Base-by-base conservation (phyloP, 2,797 vertebrate species). In the Diglossa cyanea region DNA sequence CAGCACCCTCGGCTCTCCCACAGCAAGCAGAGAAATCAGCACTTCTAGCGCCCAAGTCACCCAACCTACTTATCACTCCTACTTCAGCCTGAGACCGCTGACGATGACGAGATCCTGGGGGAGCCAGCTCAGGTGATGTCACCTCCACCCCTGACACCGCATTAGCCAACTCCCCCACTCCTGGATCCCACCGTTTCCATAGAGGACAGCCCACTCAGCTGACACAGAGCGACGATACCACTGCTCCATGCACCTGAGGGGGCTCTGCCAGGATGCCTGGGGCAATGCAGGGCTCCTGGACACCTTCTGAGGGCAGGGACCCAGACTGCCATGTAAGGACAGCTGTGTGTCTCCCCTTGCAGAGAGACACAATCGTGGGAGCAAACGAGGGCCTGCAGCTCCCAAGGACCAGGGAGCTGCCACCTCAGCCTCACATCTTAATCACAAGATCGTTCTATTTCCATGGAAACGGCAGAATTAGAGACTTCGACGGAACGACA, bases 401-500 rank as follows among this genome's bases (percentile, higher is more conserved):
- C 74, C 3, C 0, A 61, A 50, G 67, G 42, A 91, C 57, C 9
- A 11, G 37, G 70, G 88, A 4, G 25, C 82, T 88, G 7, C 85
- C 72, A 72, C 63, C 85, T 83, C 92, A 93, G 93, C 75, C 57
- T 89, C 42, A 50, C 21, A 3, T 79, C 87, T 82, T 76, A 48
- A 94, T 95, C 94, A 94, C 72, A 70, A 89, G 85, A 95, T 95
- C 16, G 18, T 31, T 93, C 91, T n/a, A 94, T 96, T 92, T 88
- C 96, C 94, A 96, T 96, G 94, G 95, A 86, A 96, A 96, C 95
- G 3, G 87, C 87, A 89, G 78, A 95, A 96, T 96, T 95, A 89
- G 87, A 95, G 94, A 65, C 81, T 94, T 81, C 2, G 2, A 35
- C 12, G 11, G 86, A 85, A 78, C 68, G 87, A 57, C 91, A 82